Base-by-base conservation (phyloP, 2,797 vertebrate species). In the Scolopax bukidnonensis region DNA sequence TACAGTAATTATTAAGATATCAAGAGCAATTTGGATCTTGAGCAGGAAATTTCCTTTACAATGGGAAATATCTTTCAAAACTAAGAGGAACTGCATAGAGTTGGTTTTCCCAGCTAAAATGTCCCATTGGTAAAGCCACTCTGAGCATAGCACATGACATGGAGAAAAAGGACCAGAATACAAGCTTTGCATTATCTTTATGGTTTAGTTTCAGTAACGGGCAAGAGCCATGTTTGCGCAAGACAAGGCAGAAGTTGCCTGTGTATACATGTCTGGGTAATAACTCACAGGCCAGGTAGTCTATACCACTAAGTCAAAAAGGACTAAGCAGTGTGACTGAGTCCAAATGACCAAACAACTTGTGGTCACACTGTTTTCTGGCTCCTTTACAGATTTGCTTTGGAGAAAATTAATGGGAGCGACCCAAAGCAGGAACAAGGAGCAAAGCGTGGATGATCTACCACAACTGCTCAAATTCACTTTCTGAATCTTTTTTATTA, bases 31-130 rank as follows among this genome's bases (percentile, higher is more conserved):
- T 68, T 69, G 71, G 11, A 27, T 88, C 45, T 71, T 43, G 32
- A 64, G 33, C 38, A 85, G 68, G 18, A 65, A 63, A 75, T 86
- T 56, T 91, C 21, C 23, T 32, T 82, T 64, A 53, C 56, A 25
- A 15, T 85, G 53, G 18, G 30, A 93, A 41, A 61, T 65, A 71
- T 85, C 21, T 81, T 87, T 61, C 4, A 12, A 85, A 92, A 75
- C 13, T 12, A 60, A 16, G 48, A 81, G 60, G 56, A 91, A 19
- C 25, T 67, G 27, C 12, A 21, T 10, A 43, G 38, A 70, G 43
- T 32, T 45, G n/a, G 50, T 84, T 82, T 79, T 27, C 21, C 10
- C 32, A 50, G 64, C 48, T 56, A 53, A 89, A 83, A 67, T 5
- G 1, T 48, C 59, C 18, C 16, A 47, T 27, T 2, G 28, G 15